Evolutionary conservation across 2,888 invertebrate genomes (phyloP), one percentile per base, ranked within the genome.

Genomic region (Imbricaverruca yamaguchii): DNA sequence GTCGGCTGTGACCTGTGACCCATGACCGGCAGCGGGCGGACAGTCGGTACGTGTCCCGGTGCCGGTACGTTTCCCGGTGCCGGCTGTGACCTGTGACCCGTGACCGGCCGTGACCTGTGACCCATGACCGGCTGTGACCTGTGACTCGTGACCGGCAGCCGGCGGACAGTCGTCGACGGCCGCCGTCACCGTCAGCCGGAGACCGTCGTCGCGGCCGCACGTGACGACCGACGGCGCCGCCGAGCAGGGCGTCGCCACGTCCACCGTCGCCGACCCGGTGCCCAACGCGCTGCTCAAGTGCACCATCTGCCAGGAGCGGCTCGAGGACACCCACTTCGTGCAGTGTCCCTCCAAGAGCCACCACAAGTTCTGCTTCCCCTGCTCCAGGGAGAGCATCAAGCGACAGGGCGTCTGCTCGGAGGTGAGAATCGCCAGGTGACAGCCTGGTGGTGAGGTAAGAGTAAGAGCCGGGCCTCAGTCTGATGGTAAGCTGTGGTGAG

Each of bases 361-460:
- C 86, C 99, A 99, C 91, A 99, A 99, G 89, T 99, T 99, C 90
- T 99, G 99, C 90, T 99, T 99, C 90, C 97, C 98, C 83, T 99
- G 99, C 91, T 98, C 97, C 85, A 91, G 97, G 87, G 97, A 98
- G 87, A 97, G 97, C 88, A 99, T 99, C 90, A 97, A 97, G 90
- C 91, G 96, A 87, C 98, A 98, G 90, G 95, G 94, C 85, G 93
- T 94, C 85, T 95, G 95, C 86, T 91, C 93, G 82, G 94, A 94
- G 92, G 93, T 93, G 86, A 89, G 89, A 39, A n/a, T 15, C 12
- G 2, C 39, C 39, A 39, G 39, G 4, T 39, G 39, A 39, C 39
- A 39, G 39, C 2, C 39, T 39, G 39, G 39, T 39, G 4, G 39
- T 39, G 39, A 4, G 39, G 39, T 39, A 39, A 4, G 39, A 39